Base-by-base conservation (phyloP, 2,113 vertebrate species). In the Phalacrocorax pelagicus region DNA sequence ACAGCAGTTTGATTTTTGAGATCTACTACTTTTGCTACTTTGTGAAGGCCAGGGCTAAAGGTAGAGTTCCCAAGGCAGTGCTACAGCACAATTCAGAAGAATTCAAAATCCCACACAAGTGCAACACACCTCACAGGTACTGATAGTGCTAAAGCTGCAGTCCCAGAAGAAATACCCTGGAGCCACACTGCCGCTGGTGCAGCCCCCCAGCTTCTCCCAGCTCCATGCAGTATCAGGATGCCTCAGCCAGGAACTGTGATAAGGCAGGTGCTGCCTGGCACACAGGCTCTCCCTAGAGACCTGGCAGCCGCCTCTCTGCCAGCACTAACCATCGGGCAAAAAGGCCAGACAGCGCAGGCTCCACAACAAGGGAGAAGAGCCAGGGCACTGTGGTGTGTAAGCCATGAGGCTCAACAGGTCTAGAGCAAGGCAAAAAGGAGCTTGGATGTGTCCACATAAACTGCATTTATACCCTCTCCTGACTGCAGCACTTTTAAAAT, bases 141-240 rank as follows among this genome's bases (percentile, higher is more conserved):
- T 1, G 0, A 16, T 19, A n/a, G 19, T 0, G 1, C 49, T 29
- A 38, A 54, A 15, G 36, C 57, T 1, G 2, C 29, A 7, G 34
- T 16, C 15, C 49, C 57, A 24, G 20, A 57, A 57, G 29, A 47
- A 71, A 47, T 12, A 40, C 66, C 21, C 15, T 2, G 19, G n/a
- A n/a, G 29, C 24, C 12, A 0, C 1, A 8, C 16, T 30, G 30
- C 32, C 0, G 0, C 62, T 20, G 44, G 34, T 14, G 11, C 27
- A 49, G 80, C 29, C 16, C 72, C 49, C 20, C 12, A 4, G 47
- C 36, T 51, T 42, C 47, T 38, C 47, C 9, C 57, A 49, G 26
- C 74, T 18, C 34, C 52, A 26, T 3, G 3, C 4, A 2, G 17
- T 6, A 0, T 30, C 27, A 12, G 34, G 11, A 23, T 32, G 34